phyloP scores from a whole-genome alignment of 1,140 invertebrate genomes.

The Magallana angulata region DNA sequence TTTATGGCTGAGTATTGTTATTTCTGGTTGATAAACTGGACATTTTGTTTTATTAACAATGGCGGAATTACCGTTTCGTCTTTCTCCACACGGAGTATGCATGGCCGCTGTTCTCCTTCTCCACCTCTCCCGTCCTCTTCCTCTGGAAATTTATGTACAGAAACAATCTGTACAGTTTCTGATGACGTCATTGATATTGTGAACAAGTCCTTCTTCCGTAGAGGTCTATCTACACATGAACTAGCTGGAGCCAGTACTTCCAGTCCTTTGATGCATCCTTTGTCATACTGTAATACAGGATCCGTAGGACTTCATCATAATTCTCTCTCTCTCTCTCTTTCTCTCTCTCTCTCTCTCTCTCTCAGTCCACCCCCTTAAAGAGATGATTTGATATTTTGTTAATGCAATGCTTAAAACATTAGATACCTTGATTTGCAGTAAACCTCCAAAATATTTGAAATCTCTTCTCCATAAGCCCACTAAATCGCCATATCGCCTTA shows the following conservation, averaged over 20 bases:
- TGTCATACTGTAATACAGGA: slow-evolving; percentile 23
- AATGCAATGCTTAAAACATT: not conserved
- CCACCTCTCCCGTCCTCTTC: no score
- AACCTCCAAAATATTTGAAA: not conserved
- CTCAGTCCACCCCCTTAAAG: no score
- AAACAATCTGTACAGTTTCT: not conserved
- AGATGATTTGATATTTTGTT: not conserved
- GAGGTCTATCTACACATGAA: not conserved
- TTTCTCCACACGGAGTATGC: not conserved
- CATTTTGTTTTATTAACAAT: not conserved
- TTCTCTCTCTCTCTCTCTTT: no score
- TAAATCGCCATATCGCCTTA: not conserved
- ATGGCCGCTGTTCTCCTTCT: not conserved
- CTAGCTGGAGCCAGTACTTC: slow-evolving; percentile 21
- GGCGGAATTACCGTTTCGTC: not conserved
- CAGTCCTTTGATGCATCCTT: slow-evolving; percentile 4
- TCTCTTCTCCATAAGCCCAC: slow-evolving; percentile 14
- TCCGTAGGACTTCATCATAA: no score
- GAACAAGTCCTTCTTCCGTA: not conserved
- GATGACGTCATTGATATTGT: slow-evolving; percentile 28
- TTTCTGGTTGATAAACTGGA: not conserved
- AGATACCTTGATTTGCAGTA: not conserved
- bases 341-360: no score
- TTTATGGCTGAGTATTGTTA: not conserved
- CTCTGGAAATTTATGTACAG: not conserved